These are phyloP conservation scores for Pterois miles DNA, from an alignment of 2,797 vertebrate genomes.

Conservation along the genomic window DNA sequence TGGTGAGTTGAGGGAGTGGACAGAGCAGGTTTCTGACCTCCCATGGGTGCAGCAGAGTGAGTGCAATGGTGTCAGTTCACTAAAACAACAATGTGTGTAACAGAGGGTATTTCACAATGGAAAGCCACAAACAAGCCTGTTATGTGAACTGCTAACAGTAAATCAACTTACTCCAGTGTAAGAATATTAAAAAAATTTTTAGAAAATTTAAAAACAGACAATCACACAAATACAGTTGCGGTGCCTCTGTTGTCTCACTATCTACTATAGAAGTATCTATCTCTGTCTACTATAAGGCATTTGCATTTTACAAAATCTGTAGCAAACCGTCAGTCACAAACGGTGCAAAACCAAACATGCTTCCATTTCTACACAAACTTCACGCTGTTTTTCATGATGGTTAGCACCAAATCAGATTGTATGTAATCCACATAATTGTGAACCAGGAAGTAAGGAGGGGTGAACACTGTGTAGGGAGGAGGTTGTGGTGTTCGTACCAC, in stretches of 20 bases:
- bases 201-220: too few species aligned
- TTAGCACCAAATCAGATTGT: too few species aligned
- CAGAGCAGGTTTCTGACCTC: conserved; percentile 58
- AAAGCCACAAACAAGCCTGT: conserved; percentile 19
- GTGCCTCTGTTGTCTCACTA: not conserved
- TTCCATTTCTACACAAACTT: not conserved
- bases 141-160: not conserved
- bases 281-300: too few species aligned
- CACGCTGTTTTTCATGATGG: too few species aligned
- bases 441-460: too few species aligned
- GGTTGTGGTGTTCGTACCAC: too few species aligned
- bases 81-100: conserved; percentile 48
- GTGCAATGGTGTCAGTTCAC: conserved; percentile 53
- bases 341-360: not conserved
- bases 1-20: conserved; percentile 31
- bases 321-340: not conserved
- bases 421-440: too few species aligned
- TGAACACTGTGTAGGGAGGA: too few species aligned
- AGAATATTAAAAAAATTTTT: not conserved
- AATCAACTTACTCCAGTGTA: not conserved
- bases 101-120: conserved; percentile 7
- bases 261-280: too few species aligned
- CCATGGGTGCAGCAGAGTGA: conserved; percentile 48
- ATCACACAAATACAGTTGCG: not conserved
- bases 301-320: not conserved